Evolutionary conservation across 2,113 vertebrate genomes (phyloP).

Genomic region (Sardina pilchardus): DNA sequence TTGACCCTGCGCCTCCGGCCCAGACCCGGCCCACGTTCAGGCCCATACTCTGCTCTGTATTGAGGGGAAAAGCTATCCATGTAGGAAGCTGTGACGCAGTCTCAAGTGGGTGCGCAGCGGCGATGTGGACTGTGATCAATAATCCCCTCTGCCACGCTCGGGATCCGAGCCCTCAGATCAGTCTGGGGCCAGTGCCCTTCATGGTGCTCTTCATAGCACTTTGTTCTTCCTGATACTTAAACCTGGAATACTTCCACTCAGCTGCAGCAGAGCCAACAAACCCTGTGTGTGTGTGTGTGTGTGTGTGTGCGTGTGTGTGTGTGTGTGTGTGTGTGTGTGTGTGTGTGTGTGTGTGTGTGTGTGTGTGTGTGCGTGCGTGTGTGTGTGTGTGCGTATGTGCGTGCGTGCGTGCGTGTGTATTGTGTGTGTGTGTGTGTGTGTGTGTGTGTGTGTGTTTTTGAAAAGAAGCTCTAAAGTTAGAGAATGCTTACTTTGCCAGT

Average conservation of each 20-base stretch:
- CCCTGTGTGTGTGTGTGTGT: not conserved
- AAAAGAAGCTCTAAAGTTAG: not conserved
- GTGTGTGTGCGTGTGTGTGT: not conserved
- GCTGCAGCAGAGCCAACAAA: not conserved
- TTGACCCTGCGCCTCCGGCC: not conserved
- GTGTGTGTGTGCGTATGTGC: conserved; percentile 22
- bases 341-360: no score
- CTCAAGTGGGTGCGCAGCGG: not conserved
- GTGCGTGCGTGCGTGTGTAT: no score
- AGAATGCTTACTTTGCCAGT: not conserved
- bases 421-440: not conserved
- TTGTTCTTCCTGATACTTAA: not conserved
- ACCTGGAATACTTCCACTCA: not conserved
- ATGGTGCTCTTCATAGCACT: not conserved
- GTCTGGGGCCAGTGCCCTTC: conserved; percentile 4
- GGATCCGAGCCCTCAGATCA: not conserved
- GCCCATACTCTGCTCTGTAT: not conserved
- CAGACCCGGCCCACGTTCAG: not conserved
- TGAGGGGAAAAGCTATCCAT: not conserved
- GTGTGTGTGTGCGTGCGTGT: not conserved
- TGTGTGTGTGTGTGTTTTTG: conserved; percentile 3
- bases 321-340: no score
- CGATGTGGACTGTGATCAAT: not conserved
- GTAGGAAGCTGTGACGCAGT: not conserved
- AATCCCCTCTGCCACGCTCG: not conserved